Evolutionary conservation across 2,113 vertebrate genomes (phyloP).

Genomic region (Formicarius rufipectus): DNA sequence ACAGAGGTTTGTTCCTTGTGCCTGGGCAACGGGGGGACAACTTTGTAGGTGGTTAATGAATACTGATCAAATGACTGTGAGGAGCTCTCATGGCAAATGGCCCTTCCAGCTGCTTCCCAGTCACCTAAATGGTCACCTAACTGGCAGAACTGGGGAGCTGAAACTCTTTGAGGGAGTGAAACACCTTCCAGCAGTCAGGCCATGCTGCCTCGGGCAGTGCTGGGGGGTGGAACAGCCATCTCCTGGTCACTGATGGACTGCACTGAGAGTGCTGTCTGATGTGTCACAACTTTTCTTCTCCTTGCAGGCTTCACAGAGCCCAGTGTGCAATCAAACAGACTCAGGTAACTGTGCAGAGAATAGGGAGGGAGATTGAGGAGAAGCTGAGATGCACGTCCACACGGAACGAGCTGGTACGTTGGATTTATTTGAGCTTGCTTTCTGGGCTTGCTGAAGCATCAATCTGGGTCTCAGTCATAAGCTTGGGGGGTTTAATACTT

Average conservation of each 20-base stretch:
- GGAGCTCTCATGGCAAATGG: neutral
- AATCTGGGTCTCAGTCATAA: neutral
- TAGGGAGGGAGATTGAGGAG: conserved; percentile 98
- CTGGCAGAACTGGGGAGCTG: neutral
- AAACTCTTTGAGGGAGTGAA: neutral
- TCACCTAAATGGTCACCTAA: neutral
- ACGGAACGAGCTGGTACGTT: conserved; percentile 90
- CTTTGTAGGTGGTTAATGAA: neutral
- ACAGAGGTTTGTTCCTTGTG: neutral
- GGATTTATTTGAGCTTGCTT: neutral
- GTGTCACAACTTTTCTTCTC: conserved; percentile 20
- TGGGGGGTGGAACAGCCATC: neutral
- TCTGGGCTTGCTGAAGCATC: neutral
- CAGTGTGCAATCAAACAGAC: conserved; percentile 99
- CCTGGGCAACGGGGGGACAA: neutral
- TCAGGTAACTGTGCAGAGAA: conserved; percentile 97
- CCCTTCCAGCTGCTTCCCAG: neutral
- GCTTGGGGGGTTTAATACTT: neutral
- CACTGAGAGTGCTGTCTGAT: too few relatives aligned
- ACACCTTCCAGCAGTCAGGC: neutral
- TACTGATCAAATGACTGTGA: neutral
- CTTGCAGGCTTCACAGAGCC: conserved; percentile 91
- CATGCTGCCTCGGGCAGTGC: neutral
- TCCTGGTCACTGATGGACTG: too few relatives aligned
- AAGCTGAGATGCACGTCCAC: conserved; percentile 89